phyloP scores from a whole-genome alignment of 2,113 vertebrate genomes.

The Pterocles orientalis region DNA sequence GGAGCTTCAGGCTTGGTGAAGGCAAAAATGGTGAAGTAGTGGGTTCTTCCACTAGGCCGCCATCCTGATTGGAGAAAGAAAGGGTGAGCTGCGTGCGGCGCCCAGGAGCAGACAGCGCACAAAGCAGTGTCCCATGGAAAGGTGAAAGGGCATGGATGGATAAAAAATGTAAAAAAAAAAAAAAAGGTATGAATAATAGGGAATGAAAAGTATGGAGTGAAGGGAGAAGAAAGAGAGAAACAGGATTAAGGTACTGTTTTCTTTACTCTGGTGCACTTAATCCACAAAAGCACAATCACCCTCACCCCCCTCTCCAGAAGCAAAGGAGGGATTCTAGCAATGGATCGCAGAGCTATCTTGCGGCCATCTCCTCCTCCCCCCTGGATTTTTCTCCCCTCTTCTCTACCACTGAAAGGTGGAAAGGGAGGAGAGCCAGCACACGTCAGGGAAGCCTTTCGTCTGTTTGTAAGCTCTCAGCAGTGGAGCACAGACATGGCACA shows the following conservation, averaged over 20 bases:
- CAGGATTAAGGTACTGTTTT: conserved; percentile 63
- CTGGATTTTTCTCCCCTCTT: background rate
- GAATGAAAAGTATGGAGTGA: conserved; percentile 66
- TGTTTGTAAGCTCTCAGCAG: background rate
- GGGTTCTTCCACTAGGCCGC: conserved; percentile 94
- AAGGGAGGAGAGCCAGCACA: background rate
- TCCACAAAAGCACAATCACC: background rate
- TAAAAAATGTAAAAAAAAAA: conserved; percentile 46
- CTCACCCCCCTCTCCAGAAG: background rate
- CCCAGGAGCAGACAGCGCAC: conserved; percentile 60
- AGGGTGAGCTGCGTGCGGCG: conserved; percentile 77
- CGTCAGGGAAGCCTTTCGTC: background rate
- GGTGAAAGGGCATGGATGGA: conserved; percentile 25
- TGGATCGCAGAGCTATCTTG: background rate
- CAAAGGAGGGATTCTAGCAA: background rate
- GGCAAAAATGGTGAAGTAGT: conserved; percentile 99
- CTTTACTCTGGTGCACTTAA: background rate
- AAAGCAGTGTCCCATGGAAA: conserved; percentile 63
- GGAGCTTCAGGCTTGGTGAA: conserved; percentile 99
- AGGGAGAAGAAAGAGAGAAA: conserved; percentile 74
- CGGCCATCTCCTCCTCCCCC: background rate
- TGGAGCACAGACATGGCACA: fast-evolving
- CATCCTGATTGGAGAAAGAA: conserved; percentile 87
- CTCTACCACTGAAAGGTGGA: background rate
- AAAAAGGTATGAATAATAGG: conserved; percentile 45